Conservation (phyloP, 2,888 invertebrate genomes). For the Gymnocheta viridis region DNA sequence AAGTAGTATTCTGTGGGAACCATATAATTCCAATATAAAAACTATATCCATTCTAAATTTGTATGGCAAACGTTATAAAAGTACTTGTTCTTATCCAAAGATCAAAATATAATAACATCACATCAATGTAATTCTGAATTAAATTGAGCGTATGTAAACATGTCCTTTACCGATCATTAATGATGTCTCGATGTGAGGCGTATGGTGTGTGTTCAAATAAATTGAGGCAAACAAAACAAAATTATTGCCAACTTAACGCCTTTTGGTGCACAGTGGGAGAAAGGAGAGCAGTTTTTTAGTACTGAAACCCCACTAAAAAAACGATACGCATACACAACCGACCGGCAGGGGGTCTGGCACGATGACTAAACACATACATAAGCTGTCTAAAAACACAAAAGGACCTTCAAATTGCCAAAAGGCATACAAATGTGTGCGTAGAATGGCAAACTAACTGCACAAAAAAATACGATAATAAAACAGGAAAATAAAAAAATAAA, state of each 20-base stretch:
- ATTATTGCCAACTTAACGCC: constrained; percentile 74
- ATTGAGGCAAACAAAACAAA: constrained; percentile 60
- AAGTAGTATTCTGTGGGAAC: no score
- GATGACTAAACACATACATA: constrained; percentile 51
- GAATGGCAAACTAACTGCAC: constrained; percentile 1
- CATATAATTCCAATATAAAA: no score
- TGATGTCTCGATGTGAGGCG: constrained; percentile 70
- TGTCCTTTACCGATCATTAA: constrained; percentile 75
- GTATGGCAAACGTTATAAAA: neutral
- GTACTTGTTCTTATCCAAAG: neutral
- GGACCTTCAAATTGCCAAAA: constrained; percentile 56
- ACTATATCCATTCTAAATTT: no score
- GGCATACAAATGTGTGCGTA: constrained; percentile 56
- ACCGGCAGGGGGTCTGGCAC: constrained; percentile 27
- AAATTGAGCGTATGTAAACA: constrained; percentile 80
- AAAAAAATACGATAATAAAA: constrained; percentile 27
- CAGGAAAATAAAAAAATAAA: constrained; percentile 30
- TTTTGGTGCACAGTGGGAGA: constrained; percentile 73
- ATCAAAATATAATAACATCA: neutral
- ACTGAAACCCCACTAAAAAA: constrained; percentile 45
- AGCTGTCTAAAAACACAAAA: constrained; percentile 44
- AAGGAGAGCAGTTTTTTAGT: constrained; percentile 27
- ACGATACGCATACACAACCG: constrained; percentile 25
- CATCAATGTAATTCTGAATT: constrained; percentile 72
- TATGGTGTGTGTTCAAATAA: constrained; percentile 68